Conservation (phyloP, 2,797 vertebrate genomes). For the Luscinia megarhynchos region DNA sequence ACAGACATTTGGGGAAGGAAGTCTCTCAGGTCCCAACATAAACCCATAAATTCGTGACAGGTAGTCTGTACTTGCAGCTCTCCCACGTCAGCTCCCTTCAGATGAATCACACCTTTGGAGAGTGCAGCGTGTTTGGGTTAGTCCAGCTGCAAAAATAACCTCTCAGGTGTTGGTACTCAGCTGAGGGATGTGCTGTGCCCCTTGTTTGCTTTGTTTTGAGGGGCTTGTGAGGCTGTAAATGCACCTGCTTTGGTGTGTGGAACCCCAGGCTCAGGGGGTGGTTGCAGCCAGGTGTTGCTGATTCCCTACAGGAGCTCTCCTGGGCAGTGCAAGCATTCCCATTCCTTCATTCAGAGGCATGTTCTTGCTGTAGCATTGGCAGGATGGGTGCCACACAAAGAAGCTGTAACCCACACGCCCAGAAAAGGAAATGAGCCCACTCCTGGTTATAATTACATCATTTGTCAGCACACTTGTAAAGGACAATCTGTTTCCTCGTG, state of each 20-base stretch:
- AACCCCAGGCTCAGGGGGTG: background rate
- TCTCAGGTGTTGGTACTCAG: background rate
- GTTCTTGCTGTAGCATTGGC: background rate
- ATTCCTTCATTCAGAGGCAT: background rate
- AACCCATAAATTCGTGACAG: background rate
- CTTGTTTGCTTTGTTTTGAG: background rate
- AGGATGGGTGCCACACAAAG: background rate
- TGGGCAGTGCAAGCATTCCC: background rate
- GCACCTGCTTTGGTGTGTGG: background rate
- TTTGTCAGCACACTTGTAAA: conserved; percentile 1
- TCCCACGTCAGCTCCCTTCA: background rate
- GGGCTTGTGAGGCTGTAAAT: background rate
- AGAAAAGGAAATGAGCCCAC: background rate
- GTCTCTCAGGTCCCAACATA: background rate
- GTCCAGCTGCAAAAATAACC: background rate
- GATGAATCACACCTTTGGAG: background rate
- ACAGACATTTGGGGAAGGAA: background rate
- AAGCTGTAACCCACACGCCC: background rate
- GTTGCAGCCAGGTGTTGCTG: background rate
- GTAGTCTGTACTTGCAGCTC: background rate
- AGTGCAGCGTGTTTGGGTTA: background rate
- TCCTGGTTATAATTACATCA: conserved; percentile 15
- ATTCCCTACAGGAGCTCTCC: background rate
- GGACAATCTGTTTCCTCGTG: background rate
- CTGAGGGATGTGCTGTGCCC: background rate